Evolutionary conservation across 2,888 invertebrate genomes (phyloP).

Genomic region (Thereva nobilitata): DNA sequence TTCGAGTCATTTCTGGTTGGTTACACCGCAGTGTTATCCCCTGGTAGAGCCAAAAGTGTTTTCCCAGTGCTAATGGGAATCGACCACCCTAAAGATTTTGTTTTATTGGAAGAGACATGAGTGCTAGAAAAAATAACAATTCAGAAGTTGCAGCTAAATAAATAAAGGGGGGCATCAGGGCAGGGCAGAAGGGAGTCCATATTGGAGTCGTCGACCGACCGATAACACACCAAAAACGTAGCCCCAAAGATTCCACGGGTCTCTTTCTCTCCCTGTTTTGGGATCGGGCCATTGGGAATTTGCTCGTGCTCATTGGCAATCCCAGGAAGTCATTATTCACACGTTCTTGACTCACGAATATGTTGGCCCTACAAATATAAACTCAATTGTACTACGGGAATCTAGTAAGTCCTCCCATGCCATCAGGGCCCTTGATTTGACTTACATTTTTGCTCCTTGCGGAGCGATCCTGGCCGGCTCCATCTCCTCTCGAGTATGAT

Average conservation of each 20-base stretch:
- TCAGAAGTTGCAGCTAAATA: conserved; percentile 23
- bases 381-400: conserved; percentile 10
- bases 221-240: neutral
- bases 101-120: conserved; percentile 19
- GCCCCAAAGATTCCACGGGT: too few relatives aligned
- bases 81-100: conserved; percentile 29
- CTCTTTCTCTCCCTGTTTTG: too few relatives aligned
- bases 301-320: neutral
- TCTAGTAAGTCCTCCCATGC: neutral
- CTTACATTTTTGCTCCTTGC: neutral
- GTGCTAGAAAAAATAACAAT: conserved; percentile 26
- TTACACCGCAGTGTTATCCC: conserved; percentile 6
- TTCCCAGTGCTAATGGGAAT: conserved; percentile 26
- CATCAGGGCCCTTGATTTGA: neutral
- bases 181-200: too few relatives aligned
- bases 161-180: neutral
- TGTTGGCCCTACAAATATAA: conserved; percentile 1
- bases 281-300: too few relatives aligned
- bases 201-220: too few relatives aligned
- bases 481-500: conserved; percentile 2
- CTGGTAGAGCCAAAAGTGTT: conserved; percentile 16
- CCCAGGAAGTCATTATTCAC: conserved; percentile 23
- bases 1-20: conserved; percentile 16
- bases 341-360: conserved; percentile 4
- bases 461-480: neutral